Evolutionary conservation across 2,888 invertebrate species (phyloP).

Genomic region (Leucoma salicis): DNA sequence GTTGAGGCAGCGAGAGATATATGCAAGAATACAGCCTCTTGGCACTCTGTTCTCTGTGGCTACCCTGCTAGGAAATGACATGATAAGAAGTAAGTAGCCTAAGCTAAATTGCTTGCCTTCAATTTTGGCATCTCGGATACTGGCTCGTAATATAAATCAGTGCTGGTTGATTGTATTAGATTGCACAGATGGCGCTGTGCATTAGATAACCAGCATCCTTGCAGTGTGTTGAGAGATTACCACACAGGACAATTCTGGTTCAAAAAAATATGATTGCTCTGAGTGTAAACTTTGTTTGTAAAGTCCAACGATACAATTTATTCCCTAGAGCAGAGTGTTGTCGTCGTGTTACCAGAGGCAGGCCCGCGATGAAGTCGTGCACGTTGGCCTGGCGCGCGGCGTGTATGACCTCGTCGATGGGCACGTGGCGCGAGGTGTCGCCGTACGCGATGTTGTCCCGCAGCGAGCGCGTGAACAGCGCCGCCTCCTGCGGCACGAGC

Average conservation of each 20-base stretch:
- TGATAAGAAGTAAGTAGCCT: too few relatives aligned
- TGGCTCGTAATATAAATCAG: too few relatives aligned
- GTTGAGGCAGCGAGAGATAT: too few relatives aligned
- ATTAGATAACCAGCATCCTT: too few relatives aligned
- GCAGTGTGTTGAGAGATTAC: too few relatives aligned
- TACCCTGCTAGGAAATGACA: too few relatives aligned
- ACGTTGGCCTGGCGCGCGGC: constrained; percentile 90
- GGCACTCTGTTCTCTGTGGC: too few relatives aligned
- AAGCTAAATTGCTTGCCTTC: too few relatives aligned
- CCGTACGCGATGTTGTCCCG: constrained; percentile 94
- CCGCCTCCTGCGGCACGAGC: constrained; percentile 92
- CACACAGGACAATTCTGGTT: background rate
- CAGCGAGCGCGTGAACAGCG: constrained; percentile 90
- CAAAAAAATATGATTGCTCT: background rate
- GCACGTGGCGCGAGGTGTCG: constrained; percentile 83
- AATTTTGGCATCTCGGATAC: too few relatives aligned
- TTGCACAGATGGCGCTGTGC: too few relatives aligned
- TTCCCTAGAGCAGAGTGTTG: background rate
- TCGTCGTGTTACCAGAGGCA: constrained; percentile 87
- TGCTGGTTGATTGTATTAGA: too few relatives aligned
- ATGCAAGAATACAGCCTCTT: too few relatives aligned
- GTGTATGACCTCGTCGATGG: constrained; percentile 86
- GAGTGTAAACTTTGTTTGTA: background rate
- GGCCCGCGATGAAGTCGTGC: constrained; percentile 86
- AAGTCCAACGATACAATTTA: background rate